A percentile compares a stretch with the other conserved stretches of the same genome.
phyloP scores from a whole-genome alignment of 2,113 vertebrate species.

The Lethenteron camtschaticum region DNA sequence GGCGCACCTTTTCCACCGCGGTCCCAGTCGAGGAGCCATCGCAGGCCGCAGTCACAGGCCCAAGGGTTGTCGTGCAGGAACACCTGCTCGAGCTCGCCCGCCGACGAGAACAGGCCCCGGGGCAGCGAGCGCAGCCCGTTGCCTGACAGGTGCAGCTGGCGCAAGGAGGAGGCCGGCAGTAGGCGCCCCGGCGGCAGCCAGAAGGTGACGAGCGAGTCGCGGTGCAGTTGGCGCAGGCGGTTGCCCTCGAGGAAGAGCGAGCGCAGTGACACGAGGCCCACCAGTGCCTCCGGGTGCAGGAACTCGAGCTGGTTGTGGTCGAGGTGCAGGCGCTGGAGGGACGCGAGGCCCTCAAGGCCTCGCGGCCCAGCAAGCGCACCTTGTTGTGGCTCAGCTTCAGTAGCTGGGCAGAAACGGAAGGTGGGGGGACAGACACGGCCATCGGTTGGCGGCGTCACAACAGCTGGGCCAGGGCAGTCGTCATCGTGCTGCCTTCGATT shows the following conservation, averaged over 20 bases:
- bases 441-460: no score
- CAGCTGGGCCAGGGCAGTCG: no score
- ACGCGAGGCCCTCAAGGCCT: constrained; percentile 50
- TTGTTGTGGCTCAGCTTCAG: constrained; percentile 67
- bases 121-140: constrained; percentile 37
- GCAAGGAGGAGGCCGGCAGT: constrained; percentile 47
- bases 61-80: constrained; percentile 66
- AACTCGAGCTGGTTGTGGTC: constrained; percentile 58
- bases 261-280: no score
- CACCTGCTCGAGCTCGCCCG: constrained; percentile 50
- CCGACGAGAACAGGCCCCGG: constrained; percentile 19
- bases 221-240: no score
- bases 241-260: no score
- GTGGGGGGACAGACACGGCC: no score
- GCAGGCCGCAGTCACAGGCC: constrained; percentile 52
- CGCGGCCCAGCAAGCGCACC: constrained; percentile 53
- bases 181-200: constrained; percentile 21
- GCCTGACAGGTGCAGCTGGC: constrained; percentile 55
- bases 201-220: constrained; percentile 42
- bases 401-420: constrained; percentile 11
- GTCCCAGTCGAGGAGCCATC: constrained; percentile 39
- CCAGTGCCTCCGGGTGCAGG: constrained; percentile 29
- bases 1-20: no score
- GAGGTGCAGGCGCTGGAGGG: constrained; percentile 47
- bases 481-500: no score